Base-by-base conservation (phyloP, 30 jellyfish, hydroid and myxozoan species). In the Morbakka virulenta region DNA sequence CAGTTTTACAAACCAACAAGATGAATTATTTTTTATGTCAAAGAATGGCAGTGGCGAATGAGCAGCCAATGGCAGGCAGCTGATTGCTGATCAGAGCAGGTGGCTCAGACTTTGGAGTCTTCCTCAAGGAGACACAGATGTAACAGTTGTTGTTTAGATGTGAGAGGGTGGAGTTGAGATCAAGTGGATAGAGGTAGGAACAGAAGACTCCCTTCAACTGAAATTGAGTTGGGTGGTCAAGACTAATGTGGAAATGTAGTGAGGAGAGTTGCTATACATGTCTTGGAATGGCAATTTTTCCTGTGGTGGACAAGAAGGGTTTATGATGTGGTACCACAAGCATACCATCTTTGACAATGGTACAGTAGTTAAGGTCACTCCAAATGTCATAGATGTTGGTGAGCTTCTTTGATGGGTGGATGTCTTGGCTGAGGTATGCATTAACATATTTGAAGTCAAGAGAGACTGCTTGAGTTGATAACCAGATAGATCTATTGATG, bases 241-340 rank as follows among this genome's bases (percentile, higher is more conserved):
- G 77, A 49, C 35, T n/a, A 29, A 25, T 66, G 48, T 63, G 49
- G 91, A 14, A 80, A 76, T 29, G 91, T 85, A 3, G 91, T 80
- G 24, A 80, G 85, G 1, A 80, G 67, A 2, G 77, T 77, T 17
- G 32, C 67, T 2, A 65, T 12, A 47, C 61, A 3, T 47, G 71
- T n/a, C 91, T 28, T 2, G 91, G 86, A 25, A 80, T 17, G 64
- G 69, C 36, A 23, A 66, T 80, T 24, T 72, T 57, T 34, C 50
- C 86, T 14, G 30, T 31, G 49, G 53, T 35, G 2, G 73, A 51
- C n/a, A 20, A 22, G 30, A 61, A 64, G 49, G 73, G 50, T 2
- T 61, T 35, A 13, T n/a, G 20, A 29, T 52, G 29, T 3, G 27
- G 79, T 2, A 52, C 50, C 6, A 49, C 57, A 4, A 41, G 80